A percentile compares a stretch with the other conserved stretches of the same genome.
Evolutionary conservation across 2,797 vertebrate genomes (phyloP).

Genomic region (Chelidonichthys spinosus): DNA sequence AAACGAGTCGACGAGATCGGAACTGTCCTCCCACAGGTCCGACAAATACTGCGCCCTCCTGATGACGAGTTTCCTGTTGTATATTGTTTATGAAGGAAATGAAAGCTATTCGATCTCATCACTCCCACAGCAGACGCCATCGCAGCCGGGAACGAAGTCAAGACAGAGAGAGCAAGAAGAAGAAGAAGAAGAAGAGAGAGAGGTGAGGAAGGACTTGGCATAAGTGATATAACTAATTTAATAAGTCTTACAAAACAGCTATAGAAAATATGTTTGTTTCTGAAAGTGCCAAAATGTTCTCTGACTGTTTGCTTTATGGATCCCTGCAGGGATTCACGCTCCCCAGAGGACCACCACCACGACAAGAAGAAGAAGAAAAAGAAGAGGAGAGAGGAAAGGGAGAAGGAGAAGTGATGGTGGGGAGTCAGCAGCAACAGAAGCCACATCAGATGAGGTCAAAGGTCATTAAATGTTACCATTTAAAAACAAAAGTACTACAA

Average conservation of each 20-base stretch:
- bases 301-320: neutral
- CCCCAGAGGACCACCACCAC: slow-evolving; percentile 85
- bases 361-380: slow-evolving; percentile 87
- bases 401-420: slow-evolving; percentile 57
- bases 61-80: neutral
- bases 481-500: neutral
- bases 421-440: neutral
- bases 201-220: slow-evolving; percentile 76
- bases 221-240: too few relatives aligned
- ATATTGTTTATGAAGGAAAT: neutral
- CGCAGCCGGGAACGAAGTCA: slow-evolving; percentile 74
- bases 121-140: slow-evolving; percentile 80
- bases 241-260: neutral
- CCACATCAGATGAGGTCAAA: slow-evolving; percentile 4
- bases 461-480: neutral
- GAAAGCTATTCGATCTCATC: slow-evolving; percentile 62
- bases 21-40: slow-evolving; percentile 72
- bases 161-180: slow-evolving; percentile 82
- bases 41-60: neutral
- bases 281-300: neutral
- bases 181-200: slow-evolving; percentile 86
- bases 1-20: slow-evolving; percentile 56
- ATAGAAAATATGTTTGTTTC: neutral
- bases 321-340: slow-evolving; percentile 83
- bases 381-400: slow-evolving; percentile 61